Percentiles rank a stretch among this genome's conserved stretches.
These are phyloP conservation scores for Holacanthella duospinosa DNA, from an alignment of 2,888 invertebrate genomes.

Conservation along the genomic window DNA sequence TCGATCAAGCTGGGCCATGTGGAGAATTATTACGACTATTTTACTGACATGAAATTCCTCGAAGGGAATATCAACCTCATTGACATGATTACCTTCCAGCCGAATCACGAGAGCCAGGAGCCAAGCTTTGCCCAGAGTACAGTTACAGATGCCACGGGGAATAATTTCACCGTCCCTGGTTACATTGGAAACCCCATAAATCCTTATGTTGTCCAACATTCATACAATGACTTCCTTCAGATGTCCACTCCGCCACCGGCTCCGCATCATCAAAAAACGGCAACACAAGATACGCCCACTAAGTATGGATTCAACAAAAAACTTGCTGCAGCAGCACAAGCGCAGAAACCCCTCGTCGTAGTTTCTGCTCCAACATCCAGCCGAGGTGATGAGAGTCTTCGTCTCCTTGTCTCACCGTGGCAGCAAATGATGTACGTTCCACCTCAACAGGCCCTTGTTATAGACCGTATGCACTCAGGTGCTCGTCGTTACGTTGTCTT, in stretches of 20 bases:
- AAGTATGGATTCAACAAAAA: not conserved
- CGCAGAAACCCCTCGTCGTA: not conserved
- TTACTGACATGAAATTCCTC: slow-evolving; percentile 33
- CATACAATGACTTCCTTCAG: not conserved
- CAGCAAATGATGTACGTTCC: slow-evolving; percentile 67
- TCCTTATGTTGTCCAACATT: not conserved
- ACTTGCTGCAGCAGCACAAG: not conserved
- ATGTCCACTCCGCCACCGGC: not conserved
- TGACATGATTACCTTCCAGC: slow-evolving; percentile 1
- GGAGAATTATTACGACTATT: slow-evolving; percentile 29
- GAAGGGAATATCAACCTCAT: slow-evolving; percentile 13
- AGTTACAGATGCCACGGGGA: not conserved
- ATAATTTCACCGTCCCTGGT: no score
- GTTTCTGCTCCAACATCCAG: not conserved
- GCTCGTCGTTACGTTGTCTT: slow-evolving; percentile 73
- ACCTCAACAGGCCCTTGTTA: slow-evolving; percentile 68
- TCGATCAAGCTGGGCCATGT: slow-evolving; percentile 35
- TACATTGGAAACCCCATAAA: not conserved
- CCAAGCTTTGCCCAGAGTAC: not conserved
- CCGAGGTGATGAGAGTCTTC: slow-evolving; percentile 23
- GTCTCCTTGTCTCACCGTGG: slow-evolving; percentile 52
- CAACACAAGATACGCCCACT: not conserved
- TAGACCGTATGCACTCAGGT: slow-evolving; percentile 48
- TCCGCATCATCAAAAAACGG: not conserved
- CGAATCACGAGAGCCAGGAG: not conserved